Conservation (phyloP, 2,113 vertebrate species). For the Formicarius rufipectus region DNA sequence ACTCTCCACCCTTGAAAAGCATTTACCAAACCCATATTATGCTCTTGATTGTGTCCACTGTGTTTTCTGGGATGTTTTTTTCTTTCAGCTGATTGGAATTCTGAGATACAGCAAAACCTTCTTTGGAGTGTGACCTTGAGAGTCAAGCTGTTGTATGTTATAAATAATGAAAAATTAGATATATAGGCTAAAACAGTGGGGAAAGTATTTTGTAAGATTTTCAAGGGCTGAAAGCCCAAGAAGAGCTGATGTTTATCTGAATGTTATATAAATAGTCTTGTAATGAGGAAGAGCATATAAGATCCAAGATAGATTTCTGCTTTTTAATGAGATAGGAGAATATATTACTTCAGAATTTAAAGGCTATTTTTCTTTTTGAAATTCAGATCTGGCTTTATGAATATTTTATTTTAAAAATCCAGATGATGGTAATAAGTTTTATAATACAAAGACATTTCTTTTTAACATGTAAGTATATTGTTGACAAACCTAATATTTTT, state of each 20-base stretch:
- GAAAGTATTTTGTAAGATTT: slow-evolving; percentile 23
- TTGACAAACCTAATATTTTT: slow-evolving; percentile 38
- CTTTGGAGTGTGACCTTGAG: slow-evolving; percentile 40
- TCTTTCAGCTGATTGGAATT: slow-evolving; percentile 28
- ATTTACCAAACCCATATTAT: slow-evolving; percentile 8
- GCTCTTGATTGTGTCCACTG: slow-evolving; percentile 12
- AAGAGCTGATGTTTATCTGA: slow-evolving; percentile 28
- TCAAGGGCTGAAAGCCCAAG: slow-evolving; percentile 20
- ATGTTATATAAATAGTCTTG: slow-evolving; percentile 49
- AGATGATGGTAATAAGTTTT: slow-evolving; percentile 10
- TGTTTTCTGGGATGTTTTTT: slow-evolving; percentile 1
- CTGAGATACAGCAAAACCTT: slow-evolving; percentile 18
- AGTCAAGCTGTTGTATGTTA: neutral
- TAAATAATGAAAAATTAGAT: slow-evolving; percentile 55
- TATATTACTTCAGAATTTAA: slow-evolving; percentile 51
- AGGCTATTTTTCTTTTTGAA: slow-evolving; percentile 55
- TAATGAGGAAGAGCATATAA: slow-evolving; percentile 38
- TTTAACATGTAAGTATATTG: neutral
- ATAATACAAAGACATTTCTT: neutral
- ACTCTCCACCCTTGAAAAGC: slow-evolving; percentile 40
- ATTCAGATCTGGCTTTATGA: slow-evolving; percentile 48
- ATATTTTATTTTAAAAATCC: slow-evolving; percentile 43
- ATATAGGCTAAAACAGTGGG: neutral
- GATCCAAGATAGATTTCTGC: slow-evolving; percentile 44
- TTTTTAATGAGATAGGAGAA: slow-evolving; percentile 53